Evolutionary conservation across 2,888 invertebrate genomes (phyloP).

Genomic region (Parasteatoda lunata): DNA sequence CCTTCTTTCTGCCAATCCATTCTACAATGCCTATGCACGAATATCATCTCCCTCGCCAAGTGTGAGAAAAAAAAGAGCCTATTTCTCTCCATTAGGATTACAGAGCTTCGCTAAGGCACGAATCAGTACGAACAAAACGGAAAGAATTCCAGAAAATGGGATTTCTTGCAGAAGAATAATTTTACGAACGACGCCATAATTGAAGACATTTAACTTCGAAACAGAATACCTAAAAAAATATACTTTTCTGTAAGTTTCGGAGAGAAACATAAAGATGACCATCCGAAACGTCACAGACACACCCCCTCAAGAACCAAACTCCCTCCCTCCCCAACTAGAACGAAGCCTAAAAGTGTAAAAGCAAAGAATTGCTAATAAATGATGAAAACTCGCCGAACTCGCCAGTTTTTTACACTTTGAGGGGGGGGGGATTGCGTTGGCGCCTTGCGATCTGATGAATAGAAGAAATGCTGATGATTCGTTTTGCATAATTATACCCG

Average conservation of each 20-base stretch:
- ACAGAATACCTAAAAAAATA: constrained; percentile 26
- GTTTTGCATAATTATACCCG: constrained; percentile 56
- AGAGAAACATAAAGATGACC: constrained; percentile 28
- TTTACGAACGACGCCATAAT: constrained; percentile 39
- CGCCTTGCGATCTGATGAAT: too few species aligned
- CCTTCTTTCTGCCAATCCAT: background rate
- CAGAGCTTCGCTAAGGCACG: background rate
- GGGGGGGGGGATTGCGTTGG: background rate
- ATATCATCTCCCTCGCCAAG: background rate
- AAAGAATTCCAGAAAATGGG: constrained; percentile 21
- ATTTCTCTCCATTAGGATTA: background rate
- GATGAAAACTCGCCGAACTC: constrained; percentile 17
- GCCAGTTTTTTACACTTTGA: constrained; percentile 19
- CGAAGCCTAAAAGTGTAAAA: too few species aligned
- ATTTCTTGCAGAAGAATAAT: constrained; percentile 28
- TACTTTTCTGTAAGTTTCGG: constrained; percentile 20
- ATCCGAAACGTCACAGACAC: constrained; percentile 26
- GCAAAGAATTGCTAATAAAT: constrained; percentile 44
- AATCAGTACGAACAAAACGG: background rate
- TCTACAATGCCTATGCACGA: background rate
- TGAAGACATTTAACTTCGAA: constrained; percentile 44
- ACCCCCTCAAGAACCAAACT: background rate
- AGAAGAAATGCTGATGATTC: constrained; percentile 12
- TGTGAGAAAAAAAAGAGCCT: background rate
- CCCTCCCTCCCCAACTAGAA: constrained; percentile 25